Conservation (phyloP, 2,888 invertebrate species). For the Cremastinae sp. region DNA sequence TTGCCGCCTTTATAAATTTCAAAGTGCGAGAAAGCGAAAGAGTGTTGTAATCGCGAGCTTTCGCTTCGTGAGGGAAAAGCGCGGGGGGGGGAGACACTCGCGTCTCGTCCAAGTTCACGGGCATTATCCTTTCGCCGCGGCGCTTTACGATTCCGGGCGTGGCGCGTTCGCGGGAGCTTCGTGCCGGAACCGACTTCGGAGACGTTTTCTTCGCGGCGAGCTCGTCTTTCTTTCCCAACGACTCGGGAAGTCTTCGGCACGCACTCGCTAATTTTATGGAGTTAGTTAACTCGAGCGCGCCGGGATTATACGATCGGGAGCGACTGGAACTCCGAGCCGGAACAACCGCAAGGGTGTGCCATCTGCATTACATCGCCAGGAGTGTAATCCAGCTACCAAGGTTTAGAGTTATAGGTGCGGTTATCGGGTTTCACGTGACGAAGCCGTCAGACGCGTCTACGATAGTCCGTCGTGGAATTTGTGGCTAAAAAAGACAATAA, state of each 20-base stretch:
- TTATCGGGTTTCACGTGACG: slow-evolving; percentile 24
- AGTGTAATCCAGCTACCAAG: slow-evolving; percentile 31
- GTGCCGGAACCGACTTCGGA: slow-evolving; percentile 31
- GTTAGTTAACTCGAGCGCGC: slow-evolving; percentile 71
- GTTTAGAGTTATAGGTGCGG: slow-evolving; percentile 25
- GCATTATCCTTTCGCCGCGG: slow-evolving; percentile 51
- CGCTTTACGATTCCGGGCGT: slow-evolving; percentile 58
- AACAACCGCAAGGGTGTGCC: slow-evolving; percentile 36
- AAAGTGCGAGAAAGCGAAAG: slow-evolving; percentile 45
- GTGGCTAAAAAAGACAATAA: neutral
- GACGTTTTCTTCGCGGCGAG: slow-evolving; percentile 24
- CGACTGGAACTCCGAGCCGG: neutral
- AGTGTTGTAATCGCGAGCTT: slow-evolving; percentile 39
- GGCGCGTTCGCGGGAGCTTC: slow-evolving; percentile 34
- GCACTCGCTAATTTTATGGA: slow-evolving; percentile 73
- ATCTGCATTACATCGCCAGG: slow-evolving; percentile 23
- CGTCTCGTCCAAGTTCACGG: slow-evolving; percentile 55
- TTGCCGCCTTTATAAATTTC: slow-evolving; percentile 52
- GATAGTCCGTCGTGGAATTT: neutral
- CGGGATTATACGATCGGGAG: slow-evolving; percentile 65
- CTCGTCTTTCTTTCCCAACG: neutral
- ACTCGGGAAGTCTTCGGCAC: slow-evolving; percentile 67
- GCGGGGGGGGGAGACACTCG: slow-evolving; percentile 27
- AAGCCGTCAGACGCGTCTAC: slow-evolving; percentile 17
- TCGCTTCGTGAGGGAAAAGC: slow-evolving; percentile 9